Evolutionary conservation across 1,140 invertebrate genomes (phyloP).

Genomic region (Choristoneura fumiferana): DNA sequence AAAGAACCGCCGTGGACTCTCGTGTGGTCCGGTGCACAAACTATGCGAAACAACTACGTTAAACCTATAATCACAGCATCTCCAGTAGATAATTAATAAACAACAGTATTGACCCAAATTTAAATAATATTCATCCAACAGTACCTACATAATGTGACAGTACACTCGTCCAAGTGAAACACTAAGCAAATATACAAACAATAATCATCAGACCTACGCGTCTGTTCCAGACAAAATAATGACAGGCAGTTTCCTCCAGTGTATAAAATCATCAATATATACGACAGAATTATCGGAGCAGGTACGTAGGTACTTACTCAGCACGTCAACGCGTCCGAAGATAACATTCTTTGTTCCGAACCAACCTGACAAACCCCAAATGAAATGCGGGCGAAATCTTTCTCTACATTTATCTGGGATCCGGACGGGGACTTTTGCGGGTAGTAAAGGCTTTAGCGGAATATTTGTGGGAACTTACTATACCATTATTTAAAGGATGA

Average conservation of each 20-base stretch:
- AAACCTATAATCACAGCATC: no score
- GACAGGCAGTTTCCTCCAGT: background rate
- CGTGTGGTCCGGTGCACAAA: background rate
- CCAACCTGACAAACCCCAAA: background rate
- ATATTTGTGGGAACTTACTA: no score
- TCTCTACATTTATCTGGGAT: background rate
- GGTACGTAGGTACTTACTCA: no score
- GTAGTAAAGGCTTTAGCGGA: background rate
- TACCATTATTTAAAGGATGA: no score
- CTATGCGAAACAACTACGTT: background rate
- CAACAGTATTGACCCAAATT: no score
- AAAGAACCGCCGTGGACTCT: background rate
- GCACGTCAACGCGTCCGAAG: slow-evolving; percentile 2
- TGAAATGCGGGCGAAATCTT: slow-evolving; percentile 12
- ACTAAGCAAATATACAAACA: no score
- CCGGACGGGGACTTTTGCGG: background rate
- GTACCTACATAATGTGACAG: no score
- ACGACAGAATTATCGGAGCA: background rate
- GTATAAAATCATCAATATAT: slow-evolving; percentile 3
- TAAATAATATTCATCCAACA: no score
- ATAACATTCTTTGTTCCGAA: slow-evolving; percentile 14
- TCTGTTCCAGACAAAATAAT: no score
- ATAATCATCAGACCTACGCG: no score
- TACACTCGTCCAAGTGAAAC: no score
- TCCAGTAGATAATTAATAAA: no score